A percentile compares a stretch with the other conserved stretches of the same genome.
Conservation (phyloP, 2,113 vertebrate genomes). For the Rhadina sibilatrix region DNA sequence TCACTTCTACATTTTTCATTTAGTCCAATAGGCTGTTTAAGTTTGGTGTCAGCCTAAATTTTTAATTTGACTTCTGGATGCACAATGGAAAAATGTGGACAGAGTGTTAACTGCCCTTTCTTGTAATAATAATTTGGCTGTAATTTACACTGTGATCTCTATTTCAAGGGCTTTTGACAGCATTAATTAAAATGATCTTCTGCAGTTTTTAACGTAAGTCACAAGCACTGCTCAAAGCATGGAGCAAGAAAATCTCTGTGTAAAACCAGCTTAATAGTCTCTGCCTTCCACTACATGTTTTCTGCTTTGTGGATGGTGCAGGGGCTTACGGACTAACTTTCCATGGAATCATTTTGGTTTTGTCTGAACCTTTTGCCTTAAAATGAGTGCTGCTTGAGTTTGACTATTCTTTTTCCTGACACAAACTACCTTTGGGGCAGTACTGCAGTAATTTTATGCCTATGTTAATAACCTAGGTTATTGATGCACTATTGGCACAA, state of each 20-base stretch:
- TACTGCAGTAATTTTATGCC: background rate
- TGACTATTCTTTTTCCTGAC: background rate
- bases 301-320: rapidly evolving
- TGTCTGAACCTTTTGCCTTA: background rate
- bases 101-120: background rate
- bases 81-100: background rate
- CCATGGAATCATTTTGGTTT: background rate
- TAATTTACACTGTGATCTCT: background rate
- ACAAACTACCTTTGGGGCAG: background rate
- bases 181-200: background rate
- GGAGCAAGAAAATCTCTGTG: background rate
- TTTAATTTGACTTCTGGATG: background rate
- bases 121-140: background rate
- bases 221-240: background rate
- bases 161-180: background rate
- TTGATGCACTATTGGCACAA: background rate
- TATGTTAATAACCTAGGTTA: background rate
- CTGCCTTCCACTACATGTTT: background rate
- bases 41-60: background rate
- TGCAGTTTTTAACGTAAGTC: background rate
- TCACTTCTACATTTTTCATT: background rate
- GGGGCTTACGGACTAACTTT: background rate
- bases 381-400: background rate
- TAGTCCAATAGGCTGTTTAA: background rate
- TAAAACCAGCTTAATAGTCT: background rate